phyloP scores from a whole-genome alignment of 2,113 vertebrate genomes.

The Lontra canadensis region DNA sequence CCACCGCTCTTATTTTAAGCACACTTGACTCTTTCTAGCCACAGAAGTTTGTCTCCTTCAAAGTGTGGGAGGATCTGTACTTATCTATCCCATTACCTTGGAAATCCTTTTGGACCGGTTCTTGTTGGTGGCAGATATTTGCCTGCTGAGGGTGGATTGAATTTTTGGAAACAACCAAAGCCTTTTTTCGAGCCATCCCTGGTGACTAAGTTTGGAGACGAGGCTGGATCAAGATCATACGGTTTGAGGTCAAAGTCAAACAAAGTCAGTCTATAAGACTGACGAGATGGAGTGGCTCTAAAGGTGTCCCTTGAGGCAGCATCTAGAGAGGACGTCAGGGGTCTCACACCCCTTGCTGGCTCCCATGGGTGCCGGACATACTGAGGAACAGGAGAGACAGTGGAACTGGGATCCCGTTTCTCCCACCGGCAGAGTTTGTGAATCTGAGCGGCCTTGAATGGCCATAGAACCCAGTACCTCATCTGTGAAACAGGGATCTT shows the following conservation, averaged over 20 bases:
- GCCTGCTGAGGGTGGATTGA: not conserved
- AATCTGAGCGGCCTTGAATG: not conserved
- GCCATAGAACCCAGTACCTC: not conserved
- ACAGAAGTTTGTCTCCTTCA: not conserved
- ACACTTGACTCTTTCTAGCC: rapidly evolving
- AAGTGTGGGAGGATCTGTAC: not conserved
- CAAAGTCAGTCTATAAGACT: not conserved
- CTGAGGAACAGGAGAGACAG: not conserved
- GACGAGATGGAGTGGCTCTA: not conserved
- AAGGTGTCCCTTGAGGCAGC: not conserved
- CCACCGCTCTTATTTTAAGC: not conserved
- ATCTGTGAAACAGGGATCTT: not conserved
- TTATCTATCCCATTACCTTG: not conserved
- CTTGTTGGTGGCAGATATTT: not conserved
- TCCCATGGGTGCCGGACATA: not conserved
- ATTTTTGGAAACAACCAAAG: not conserved
- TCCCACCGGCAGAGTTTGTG: not conserved
- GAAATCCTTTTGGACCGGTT: not conserved
- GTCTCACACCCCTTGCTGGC: not conserved
- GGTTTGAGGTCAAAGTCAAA: not conserved
- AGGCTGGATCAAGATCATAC: not conserved
- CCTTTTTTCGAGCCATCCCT: not conserved
- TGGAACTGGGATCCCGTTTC: not conserved
- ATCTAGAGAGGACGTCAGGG: not conserved
- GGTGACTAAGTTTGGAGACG: not conserved